Base-by-base conservation (phyloP, 2,888 invertebrate species). In the Mythimna pallens region DNA sequence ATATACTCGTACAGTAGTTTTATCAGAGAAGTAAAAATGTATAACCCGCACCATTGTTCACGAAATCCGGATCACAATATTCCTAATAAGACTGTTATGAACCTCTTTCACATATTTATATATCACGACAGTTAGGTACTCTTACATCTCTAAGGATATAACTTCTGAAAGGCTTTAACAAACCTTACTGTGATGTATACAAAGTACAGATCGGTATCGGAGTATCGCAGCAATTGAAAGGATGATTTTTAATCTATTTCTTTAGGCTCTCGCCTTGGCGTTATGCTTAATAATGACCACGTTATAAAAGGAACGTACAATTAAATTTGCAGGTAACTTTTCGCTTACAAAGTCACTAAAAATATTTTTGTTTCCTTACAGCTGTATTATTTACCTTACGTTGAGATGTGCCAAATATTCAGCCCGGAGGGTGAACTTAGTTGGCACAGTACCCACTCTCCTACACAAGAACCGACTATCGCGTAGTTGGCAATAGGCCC, bases 401-500 rank as follows among this genome's bases (percentile, higher is more conserved):
- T 70, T 57, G 74, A 76, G 65, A 78, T 82, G 82, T 80, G 87
- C 86, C 86, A 86, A 86, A 83, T 84, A 80, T 85, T 71, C 80
- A 74, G 74, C 64, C 61, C 57, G 69, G 83, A 73, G 80, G 82
- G 81, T 77, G 77, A 84, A 85, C 83, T 73, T 86, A 79, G 79
- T 88, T 89, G 88, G 88, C 89, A 86, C 81, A 70, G 76, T 71
- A 76, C 74, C 83, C 81, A 71, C 73, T 78, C 73, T 71, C 61
- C 80, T 70, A 71, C 73, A 82, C 77, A 82, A 78, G 82, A 82
- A 83, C 70, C 79, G 71, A 76, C 81, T 87, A 88, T 87, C 81
- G 73, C 80, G 64, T 80, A 82, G 73, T 88, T 89, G 89, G 89
- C 89, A 89, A 80, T 72, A 76, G 74, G 86, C 89, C 89, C 88